phyloP scores from a whole-genome alignment of 2,888 invertebrate genomes.

The Alsophila aescularia region DNA sequence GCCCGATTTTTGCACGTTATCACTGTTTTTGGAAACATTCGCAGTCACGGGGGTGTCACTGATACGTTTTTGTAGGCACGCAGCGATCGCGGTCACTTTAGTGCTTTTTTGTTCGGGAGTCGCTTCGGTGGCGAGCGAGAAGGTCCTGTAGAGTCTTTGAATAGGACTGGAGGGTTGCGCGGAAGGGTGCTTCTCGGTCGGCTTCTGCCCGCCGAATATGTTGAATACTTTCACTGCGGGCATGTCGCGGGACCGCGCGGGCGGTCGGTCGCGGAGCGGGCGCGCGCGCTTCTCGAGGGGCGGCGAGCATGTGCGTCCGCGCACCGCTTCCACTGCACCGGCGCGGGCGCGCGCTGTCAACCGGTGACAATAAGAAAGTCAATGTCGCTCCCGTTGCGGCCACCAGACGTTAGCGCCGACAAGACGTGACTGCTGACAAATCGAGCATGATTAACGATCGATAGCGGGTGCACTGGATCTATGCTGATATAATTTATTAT shows the following conservation, averaged over 20 bases:
- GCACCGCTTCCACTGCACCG: conserved; percentile 49
- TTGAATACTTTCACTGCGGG: conserved; percentile 84
- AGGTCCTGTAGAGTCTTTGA: conserved; percentile 82
- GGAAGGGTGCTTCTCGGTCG: conserved; percentile 73
- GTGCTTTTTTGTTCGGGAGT: conserved; percentile 70
- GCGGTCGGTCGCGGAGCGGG: conserved; percentile 69
- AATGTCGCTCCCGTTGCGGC: conserved; percentile 72
- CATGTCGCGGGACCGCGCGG: conserved; percentile 78
- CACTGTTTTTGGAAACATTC: conserved; percentile 34
- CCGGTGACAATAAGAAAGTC: conserved; percentile 75
- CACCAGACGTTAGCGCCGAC: conserved; percentile 48
- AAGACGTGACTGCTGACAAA: conserved; percentile 47
- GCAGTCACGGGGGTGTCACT: conserved; percentile 64
- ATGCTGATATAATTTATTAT: conserved; percentile 34
- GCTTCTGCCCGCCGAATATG: conserved; percentile 83
- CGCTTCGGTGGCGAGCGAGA: conserved; percentile 73
- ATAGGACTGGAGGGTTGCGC: conserved; percentile 67
- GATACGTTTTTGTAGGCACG: conserved; percentile 75
- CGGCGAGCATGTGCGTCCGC: conserved; percentile 72
- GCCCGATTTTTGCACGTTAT: conserved; percentile 71
- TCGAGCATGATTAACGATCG: conserved; percentile 48
- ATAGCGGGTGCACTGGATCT: conserved; percentile 33
- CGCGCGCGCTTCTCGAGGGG: conserved; percentile 77
- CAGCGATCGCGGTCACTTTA: conserved; percentile 80
- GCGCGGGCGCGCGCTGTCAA: conserved; percentile 57